Base-by-base conservation (phyloP, 2,113 vertebrate species). In the Jacana jacana region DNA sequence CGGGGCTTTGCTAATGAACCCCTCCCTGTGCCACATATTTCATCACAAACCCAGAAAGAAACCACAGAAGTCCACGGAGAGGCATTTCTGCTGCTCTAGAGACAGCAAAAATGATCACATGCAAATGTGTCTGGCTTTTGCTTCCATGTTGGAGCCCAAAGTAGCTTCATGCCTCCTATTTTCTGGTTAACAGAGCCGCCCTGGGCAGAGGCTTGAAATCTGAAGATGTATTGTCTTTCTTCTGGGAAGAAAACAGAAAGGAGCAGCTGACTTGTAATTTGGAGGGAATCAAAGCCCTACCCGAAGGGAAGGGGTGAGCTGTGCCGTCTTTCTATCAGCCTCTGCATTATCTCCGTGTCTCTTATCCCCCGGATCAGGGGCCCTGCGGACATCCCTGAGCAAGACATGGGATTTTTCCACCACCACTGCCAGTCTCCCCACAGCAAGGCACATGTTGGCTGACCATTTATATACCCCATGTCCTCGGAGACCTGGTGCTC, bases 11-110 rank as follows among this genome's bases (percentile, higher is more conserved):
- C 64, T 92, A 58, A 86, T 46, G 70, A 91, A 8, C 93, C 86
- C 63, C 89, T 91, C 91, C 86, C 69, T 2, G 3, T 70, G 91
- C 87, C 94, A 92, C 64, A 28, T 22, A 64, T 96, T 96, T 96
- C 96, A 65, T 95, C 95, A 93, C 72, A 63, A 66, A 80, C 42
- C 66, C 35, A 4, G 78, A 71, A 31, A 25, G 65, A 78, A 95
- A 93, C 96, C 93, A 73, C 92, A 80, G 5, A 20, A 51, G 79
- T 57, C 91, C 90, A 25, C 0, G 0, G 93, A 94, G 96, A 95
- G 54, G 73, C 64, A 70, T 91, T 81, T 54, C 77, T 87, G 73
- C 73, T 31, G 86, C 91, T 95, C 79, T 48, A 52, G 79, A 86
- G 90, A 81, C 40, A 4, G 82, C 68, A 83, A 76, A 63, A 91